A percentile compares a stretch with the other conserved stretches of the same genome.
Evolutionary conservation across 1,140 invertebrate genomes (phyloP).

Genomic region (Dendroctonus valens): DNA sequence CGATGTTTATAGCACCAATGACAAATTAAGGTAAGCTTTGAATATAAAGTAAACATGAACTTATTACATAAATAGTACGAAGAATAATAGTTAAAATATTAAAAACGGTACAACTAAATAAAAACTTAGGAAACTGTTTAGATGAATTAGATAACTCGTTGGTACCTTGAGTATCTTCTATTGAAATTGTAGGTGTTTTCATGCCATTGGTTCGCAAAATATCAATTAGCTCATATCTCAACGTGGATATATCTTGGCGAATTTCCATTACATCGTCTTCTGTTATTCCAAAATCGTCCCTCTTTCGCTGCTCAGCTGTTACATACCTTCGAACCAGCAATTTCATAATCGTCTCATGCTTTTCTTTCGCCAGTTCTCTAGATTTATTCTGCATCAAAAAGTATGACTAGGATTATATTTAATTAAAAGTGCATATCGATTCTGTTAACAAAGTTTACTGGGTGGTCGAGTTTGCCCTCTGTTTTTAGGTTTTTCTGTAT

Average conservation of each 20-base stretch:
- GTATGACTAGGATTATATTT: neutral
- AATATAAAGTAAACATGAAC: no score
- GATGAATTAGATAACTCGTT: no score
- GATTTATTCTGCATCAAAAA: conserved; percentile 33
- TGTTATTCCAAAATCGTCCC: conserved; percentile 75
- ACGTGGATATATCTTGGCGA: conserved; percentile 80
- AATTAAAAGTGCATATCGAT: no score
- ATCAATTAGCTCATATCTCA: conserved; percentile 81
- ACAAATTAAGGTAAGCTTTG: no score
- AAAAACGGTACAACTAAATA: neutral
- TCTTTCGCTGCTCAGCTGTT: conserved; percentile 71
- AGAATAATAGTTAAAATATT: no score
- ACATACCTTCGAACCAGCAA: conserved; percentile 85
- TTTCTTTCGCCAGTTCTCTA: conserved; percentile 30
- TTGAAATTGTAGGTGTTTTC: conserved; percentile 44
- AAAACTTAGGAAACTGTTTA: no score
- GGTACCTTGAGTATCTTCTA: conserved; percentile 35
- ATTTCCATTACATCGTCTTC: conserved; percentile 93
- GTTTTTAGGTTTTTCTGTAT: no score
- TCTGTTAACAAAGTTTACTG: no score
- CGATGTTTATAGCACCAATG: no score
- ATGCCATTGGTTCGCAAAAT: conserved; percentile 77
- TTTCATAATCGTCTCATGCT: conserved; percentile 65
- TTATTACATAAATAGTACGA: no score
- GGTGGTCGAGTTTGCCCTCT: no score